A percentile compares a stretch with the other conserved stretches of the same genome.
Conservation (phyloP, 1,140 invertebrate genomes). For the Stegodyphus dumicola region DNA sequence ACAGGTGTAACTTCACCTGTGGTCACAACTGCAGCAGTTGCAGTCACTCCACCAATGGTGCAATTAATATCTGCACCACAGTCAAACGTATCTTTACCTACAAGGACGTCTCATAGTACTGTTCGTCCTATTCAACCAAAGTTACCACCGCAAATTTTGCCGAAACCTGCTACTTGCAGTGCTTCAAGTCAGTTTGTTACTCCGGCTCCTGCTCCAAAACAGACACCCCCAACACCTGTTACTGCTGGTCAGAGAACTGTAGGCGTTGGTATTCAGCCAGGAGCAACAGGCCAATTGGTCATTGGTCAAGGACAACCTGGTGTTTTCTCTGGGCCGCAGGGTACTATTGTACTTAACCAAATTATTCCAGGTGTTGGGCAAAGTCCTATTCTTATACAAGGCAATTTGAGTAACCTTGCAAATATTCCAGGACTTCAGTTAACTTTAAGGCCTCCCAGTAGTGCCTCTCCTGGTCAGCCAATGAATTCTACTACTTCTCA, state of each 20-base stretch:
- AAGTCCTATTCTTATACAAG: slow-evolving; percentile 67
- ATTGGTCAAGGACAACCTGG: slow-evolving; percentile 61
- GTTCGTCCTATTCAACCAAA: slow-evolving; percentile 64
- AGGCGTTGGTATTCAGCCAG: slow-evolving; percentile 46
- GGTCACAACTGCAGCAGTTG: slow-evolving; percentile 28
- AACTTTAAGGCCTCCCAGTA: slow-evolving; percentile 65
- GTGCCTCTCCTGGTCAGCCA: slow-evolving; percentile 25
- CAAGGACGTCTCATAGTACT: slow-evolving; percentile 22
- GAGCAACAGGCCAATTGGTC: slow-evolving; percentile 35
- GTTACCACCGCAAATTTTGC: slow-evolving; percentile 65
- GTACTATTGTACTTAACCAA: slow-evolving; percentile 64
- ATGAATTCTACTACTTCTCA: slow-evolving; percentile 19
- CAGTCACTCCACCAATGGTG: slow-evolving; percentile 40
- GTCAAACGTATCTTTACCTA: slow-evolving; percentile 36
- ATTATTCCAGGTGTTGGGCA: slow-evolving; percentile 63
- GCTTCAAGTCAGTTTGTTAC: slow-evolving; percentile 54
- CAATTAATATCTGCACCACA: slow-evolving; percentile 59
- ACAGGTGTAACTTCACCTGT: slow-evolving; percentile 29
- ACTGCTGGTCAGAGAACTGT: slow-evolving; percentile 46
- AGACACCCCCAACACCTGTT: slow-evolving; percentile 22
- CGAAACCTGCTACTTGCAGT: slow-evolving; percentile 63
- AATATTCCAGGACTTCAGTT: slow-evolving; percentile 65
- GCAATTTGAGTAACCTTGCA: slow-evolving; percentile 66
- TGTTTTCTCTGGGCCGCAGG: slow-evolving; percentile 58
- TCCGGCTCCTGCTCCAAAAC: slow-evolving; percentile 45